Evolutionary conservation across 2,888 invertebrate genomes (phyloP).

Genomic region (Cerceris rybyensis): DNA sequence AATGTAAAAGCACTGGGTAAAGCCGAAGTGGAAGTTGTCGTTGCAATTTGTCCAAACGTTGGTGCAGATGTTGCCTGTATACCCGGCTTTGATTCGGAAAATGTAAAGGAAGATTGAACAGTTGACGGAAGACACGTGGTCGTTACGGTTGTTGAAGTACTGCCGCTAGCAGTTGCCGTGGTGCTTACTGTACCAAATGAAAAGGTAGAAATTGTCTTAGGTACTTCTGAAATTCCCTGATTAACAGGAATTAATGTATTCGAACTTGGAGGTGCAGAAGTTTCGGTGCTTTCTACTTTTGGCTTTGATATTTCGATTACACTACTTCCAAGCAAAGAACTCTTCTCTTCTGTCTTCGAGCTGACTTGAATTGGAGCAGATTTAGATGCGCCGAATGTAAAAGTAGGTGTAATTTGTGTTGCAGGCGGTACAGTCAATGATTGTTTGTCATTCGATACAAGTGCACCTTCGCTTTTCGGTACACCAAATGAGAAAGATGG

Average conservation of each 20-base stretch:
- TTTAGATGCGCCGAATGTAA: constrained; percentile 73
- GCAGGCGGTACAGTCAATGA: constrained; percentile 17
- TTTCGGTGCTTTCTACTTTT: constrained; percentile 28
- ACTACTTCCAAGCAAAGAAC: constrained; percentile 46
- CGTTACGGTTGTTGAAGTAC: constrained; percentile 32
- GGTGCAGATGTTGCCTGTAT: constrained; percentile 42
- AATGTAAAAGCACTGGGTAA: constrained; percentile 56
- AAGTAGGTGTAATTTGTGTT: constrained; percentile 41
- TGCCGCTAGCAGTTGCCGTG: constrained; percentile 21
- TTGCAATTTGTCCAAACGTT: constrained; percentile 49
- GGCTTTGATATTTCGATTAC: constrained; percentile 26
- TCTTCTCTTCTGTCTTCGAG: constrained; percentile 24
- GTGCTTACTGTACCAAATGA: constrained; percentile 59
- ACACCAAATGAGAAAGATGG: constrained; percentile 73
- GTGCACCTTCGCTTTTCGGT: constrained; percentile 51
- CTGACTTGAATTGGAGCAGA: constrained; percentile 22
- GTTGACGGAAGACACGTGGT: constrained; percentile 61
- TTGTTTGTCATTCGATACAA: constrained; percentile 36
- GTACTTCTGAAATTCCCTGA: constrained; percentile 29
- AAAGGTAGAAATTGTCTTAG: constrained; percentile 50
- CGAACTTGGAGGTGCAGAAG: constrained; percentile 12
- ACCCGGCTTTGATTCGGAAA: constrained; percentile 50
- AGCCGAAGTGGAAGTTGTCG: constrained; percentile 32
- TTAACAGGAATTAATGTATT: constrained; percentile 23
- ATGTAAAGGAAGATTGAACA: constrained; percentile 60